A percentile compares a stretch with the other conserved stretches of the same genome.
Evolutionary conservation across 2,113 vertebrate genomes (phyloP).

Genomic region (Chionis minor): DNA sequence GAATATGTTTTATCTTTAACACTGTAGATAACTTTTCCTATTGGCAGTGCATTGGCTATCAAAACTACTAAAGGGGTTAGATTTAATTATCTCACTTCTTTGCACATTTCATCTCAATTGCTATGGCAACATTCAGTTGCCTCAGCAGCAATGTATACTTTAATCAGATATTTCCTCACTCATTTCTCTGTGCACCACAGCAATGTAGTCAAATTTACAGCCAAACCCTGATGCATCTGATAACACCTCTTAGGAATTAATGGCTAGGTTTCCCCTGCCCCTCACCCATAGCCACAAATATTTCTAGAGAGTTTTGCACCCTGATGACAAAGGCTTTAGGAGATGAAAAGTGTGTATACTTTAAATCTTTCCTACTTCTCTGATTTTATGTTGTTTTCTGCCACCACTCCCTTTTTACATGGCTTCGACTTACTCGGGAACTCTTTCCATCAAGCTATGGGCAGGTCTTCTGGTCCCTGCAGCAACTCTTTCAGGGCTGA

Average conservation of each 20-base stretch:
- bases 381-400: slow-evolving; percentile 15
- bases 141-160: slow-evolving; percentile 79
- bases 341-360: neutral
- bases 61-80: slow-evolving; percentile 86
- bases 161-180: slow-evolving; percentile 82
- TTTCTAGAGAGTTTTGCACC: slow-evolving; percentile 52
- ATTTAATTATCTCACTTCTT: slow-evolving; percentile 91
- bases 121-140: slow-evolving; percentile 91
- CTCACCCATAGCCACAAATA: slow-evolving; percentile 51
- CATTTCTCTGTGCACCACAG: slow-evolving; percentile 73
- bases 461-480: slow-evolving; percentile 40
- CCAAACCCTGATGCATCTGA: slow-evolving; percentile 71
- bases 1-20: slow-evolving; percentile 83
- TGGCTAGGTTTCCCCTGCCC: slow-evolving; percentile 45
- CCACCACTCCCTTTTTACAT: slow-evolving; percentile 8
- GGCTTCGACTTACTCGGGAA: neutral
- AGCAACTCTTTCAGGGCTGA: slow-evolving; percentile 41
- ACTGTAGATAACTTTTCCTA: slow-evolving; percentile 79
- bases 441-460: slow-evolving; percentile 20
- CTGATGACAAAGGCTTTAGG: slow-evolving; percentile 8
- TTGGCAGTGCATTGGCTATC: slow-evolving; percentile 79
- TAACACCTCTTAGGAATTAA: slow-evolving; percentile 65
- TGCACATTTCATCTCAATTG: slow-evolving; percentile 88
- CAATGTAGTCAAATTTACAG: slow-evolving; percentile 75
- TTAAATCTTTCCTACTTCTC: slow-evolving; percentile 27